These are phyloP conservation scores for Chiloscyllium punctatum DNA, from an alignment of 2,797 vertebrate genomes.

Conservation along the genomic window DNA sequence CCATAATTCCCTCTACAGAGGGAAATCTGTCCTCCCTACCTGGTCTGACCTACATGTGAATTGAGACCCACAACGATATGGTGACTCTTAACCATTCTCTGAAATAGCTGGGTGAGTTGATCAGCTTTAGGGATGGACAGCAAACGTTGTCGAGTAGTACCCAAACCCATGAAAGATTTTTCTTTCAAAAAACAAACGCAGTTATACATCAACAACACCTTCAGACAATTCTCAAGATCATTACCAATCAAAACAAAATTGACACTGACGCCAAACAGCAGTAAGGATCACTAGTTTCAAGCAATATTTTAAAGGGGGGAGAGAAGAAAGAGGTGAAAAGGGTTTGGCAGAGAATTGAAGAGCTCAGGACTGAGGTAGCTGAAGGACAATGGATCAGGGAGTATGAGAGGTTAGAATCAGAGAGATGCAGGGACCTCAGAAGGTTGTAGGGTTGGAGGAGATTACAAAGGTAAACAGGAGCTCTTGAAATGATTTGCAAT, in stretches of 20 bases:
- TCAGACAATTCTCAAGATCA: background rate
- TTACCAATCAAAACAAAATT: background rate
- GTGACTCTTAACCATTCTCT: no score
- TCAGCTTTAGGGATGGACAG: no score
- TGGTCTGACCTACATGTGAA: no score
- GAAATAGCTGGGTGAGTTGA: no score
- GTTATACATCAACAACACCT: background rate
- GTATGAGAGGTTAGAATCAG: background rate
- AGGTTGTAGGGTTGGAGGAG: background rate
- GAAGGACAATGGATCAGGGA: background rate
- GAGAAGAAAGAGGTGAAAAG: background rate
- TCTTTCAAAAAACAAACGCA: no score
- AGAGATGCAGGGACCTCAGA: background rate
- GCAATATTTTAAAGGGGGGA: background rate
- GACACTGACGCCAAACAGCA: background rate
- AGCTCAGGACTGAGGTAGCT: background rate
- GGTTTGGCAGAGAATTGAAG: background rate
- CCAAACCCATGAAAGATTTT: no score
- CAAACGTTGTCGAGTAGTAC: no score
- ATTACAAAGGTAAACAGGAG: background rate
- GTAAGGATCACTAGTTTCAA: background rate
- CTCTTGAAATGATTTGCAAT: background rate
- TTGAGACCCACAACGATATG: no score
- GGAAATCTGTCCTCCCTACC: no score
- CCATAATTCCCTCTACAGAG: no score